These are phyloP conservation scores for Epinotia bilunana DNA, from an alignment of 2,888 invertebrate species.

Conservation along the genomic window DNA sequence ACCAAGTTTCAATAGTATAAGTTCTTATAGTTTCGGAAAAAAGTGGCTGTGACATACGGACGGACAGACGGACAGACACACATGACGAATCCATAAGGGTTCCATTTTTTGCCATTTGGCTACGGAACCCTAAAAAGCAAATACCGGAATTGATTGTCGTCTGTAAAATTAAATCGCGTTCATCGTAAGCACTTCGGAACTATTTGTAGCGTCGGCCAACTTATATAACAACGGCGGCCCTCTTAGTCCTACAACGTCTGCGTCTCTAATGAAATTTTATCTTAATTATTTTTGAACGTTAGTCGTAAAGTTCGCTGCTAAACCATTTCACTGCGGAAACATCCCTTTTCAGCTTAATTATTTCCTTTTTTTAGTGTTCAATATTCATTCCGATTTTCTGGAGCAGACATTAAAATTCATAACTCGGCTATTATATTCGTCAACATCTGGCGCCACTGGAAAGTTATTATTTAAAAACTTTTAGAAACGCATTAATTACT, in stretches of 20 bases:
- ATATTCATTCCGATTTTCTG: constrained; percentile 77
- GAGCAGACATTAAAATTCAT: constrained; percentile 79
- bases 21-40: too few relatives aligned
- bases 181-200: constrained; percentile 14
- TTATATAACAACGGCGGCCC: constrained; percentile 45
- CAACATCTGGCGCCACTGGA: constrained; percentile 77
- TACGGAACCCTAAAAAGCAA: too few relatives aligned
- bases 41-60: too few relatives aligned
- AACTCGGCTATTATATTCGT: constrained; percentile 75
- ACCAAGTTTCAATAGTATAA: too few relatives aligned
- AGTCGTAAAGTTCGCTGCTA: constrained; percentile 68
- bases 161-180: constrained; percentile 35
- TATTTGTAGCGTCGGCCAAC: constrained; percentile 37
- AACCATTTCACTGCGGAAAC: constrained; percentile 69
- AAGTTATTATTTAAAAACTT: constrained; percentile 68
- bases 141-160: constrained; percentile 14
- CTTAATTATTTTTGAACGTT: constrained; percentile 74
- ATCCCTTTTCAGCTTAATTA: constrained; percentile 73
- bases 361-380: constrained; percentile 74
- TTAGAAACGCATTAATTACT: constrained; percentile 72
- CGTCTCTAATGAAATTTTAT: constrained; percentile 69
- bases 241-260: constrained; percentile 53
- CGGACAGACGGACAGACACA: too few relatives aligned
- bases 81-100: too few relatives aligned
- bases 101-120: too few relatives aligned